These are phyloP conservation scores for Hucho hucho DNA, from an alignment of 2,113 vertebrate genomes.

Conservation along the genomic window DNA sequence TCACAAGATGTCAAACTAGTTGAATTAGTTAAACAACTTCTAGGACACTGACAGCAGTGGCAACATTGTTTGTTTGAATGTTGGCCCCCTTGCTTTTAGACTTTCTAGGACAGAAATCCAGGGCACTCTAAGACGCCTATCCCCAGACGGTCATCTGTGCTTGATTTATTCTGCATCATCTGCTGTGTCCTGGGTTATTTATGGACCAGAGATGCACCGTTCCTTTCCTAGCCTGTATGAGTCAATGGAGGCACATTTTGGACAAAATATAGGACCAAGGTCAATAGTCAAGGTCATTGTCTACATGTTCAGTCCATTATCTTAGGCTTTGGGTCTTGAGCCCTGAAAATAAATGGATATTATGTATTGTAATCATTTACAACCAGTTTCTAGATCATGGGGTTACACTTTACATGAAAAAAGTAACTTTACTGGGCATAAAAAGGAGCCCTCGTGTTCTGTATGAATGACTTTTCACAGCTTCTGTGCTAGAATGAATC, in stretches of 20 bases:
- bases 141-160: conserved; percentile 54
- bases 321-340: too few species aligned
- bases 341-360: not conserved
- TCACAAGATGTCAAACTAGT: not conserved
- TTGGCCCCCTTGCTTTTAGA: conserved; percentile 28
- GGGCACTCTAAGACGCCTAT: conserved; percentile 53
- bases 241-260: conserved; percentile 11
- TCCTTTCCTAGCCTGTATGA: conserved; percentile 31
- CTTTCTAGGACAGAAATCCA: conserved; percentile 72
- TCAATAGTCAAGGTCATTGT: not conserved
- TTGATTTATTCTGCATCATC: conserved; percentile 63
- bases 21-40: not conserved
- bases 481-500: too few species aligned
- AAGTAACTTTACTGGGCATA: too few species aligned
- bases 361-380: too few species aligned
- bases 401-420: too few species aligned
- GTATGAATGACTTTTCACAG: too few species aligned
- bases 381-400: too few species aligned
- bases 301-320: not conserved
- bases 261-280: not conserved
- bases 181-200: conserved; percentile 54
- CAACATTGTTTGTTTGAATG: conserved; percentile 51
- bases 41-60: not conserved
- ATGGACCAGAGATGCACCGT: conserved; percentile 32
- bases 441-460: too few species aligned